Conservation (phyloP, 1,140 invertebrate species). For the Amyelois transitella region DNA sequence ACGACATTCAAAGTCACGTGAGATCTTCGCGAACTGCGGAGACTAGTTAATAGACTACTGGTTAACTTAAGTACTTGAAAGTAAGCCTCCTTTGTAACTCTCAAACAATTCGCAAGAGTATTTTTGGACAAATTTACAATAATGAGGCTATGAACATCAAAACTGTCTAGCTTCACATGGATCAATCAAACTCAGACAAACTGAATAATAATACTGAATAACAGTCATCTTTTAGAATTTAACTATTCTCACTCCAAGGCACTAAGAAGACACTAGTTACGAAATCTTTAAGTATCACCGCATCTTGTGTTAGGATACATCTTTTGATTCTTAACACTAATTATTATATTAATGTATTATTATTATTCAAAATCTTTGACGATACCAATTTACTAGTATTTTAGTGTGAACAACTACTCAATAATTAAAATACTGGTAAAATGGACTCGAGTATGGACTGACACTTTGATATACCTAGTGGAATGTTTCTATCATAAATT, state of each 20-base stretch:
- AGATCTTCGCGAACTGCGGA: conserved; percentile 13
- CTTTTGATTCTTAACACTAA: conserved; percentile 45
- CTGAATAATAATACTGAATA: conserved; percentile 34
- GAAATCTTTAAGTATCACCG: conserved; percentile 21
- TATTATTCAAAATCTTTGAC: conserved; percentile 45
- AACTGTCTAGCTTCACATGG: neutral
- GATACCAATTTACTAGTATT: conserved; percentile 39
- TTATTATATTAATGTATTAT: conserved; percentile 54
- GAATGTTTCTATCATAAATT: conserved; percentile 10
- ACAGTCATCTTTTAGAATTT: conserved; percentile 30
- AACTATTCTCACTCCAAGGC: conserved; percentile 31
- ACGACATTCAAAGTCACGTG: conserved; percentile 3
- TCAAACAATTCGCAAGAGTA: neutral
- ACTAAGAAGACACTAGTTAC: conserved; percentile 28
- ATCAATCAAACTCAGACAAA: conserved; percentile 1
- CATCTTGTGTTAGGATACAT: conserved; percentile 48
- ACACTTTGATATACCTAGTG: conserved; percentile 28
- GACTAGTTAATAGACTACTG: conserved; percentile 24
- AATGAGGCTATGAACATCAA: conserved; percentile 6
- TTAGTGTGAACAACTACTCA: conserved; percentile 7
- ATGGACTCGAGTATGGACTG: conserved; percentile 28
- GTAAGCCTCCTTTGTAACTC: conserved; percentile 9
- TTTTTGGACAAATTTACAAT: conserved; percentile 1
- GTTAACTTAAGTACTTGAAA: conserved; percentile 21
- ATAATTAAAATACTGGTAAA: conserved; percentile 32